These are phyloP conservation scores for Smutsia temminckii DNA, from an alignment of 2,797 vertebrate genomes.

Conservation along the genomic window DNA sequence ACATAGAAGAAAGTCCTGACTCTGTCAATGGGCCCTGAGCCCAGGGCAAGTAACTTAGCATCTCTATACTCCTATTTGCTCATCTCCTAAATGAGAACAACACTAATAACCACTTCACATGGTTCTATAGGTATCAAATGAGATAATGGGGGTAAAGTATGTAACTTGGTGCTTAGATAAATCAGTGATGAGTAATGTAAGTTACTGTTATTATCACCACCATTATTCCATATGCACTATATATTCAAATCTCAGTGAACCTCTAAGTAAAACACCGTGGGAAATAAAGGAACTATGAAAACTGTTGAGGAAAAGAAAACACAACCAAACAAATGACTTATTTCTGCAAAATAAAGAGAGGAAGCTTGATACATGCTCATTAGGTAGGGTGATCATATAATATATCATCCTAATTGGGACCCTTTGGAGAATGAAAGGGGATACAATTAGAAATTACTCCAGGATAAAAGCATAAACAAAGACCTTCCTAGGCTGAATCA, in stretches of 20 bases:
- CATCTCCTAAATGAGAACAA: background rate
- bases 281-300: background rate
- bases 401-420: background rate
- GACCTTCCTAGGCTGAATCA: background rate
- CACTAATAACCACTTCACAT: background rate
- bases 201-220: background rate
- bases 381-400: background rate
- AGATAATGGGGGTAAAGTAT: background rate
- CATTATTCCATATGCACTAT: background rate
- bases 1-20: background rate
- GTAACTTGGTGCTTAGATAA: background rate
- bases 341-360: conserved; percentile 27
- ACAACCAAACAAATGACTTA: background rate
- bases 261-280: background rate
- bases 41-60: background rate
- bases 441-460: background rate
- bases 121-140: background rate
- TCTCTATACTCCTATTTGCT: background rate
- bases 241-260: background rate
- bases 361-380: background rate
- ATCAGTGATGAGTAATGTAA: background rate
- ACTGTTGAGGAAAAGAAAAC: background rate
- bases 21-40: background rate
- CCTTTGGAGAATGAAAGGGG: background rate
- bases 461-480: background rate